Conservation (phyloP, 2,113 vertebrate species). For the Gila orcuttii region DNA sequence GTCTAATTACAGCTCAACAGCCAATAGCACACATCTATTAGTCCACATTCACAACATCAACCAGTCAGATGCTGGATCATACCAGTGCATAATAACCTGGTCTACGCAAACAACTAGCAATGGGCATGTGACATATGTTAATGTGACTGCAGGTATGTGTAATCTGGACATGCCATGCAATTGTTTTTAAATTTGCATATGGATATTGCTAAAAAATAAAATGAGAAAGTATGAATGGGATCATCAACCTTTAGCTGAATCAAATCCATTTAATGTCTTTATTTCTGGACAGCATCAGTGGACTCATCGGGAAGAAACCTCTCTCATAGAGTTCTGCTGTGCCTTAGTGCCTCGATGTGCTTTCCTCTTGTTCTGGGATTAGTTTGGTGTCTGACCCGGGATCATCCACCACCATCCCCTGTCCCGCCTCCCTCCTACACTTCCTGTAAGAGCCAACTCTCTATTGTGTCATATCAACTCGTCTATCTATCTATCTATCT, state of each 20-base stretch:
- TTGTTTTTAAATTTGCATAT: not conserved
- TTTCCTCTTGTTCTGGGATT: conserved; percentile 64
- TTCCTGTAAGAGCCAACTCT: conserved; percentile 27
- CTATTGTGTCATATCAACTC: not conserved
- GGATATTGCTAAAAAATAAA: not conserved
- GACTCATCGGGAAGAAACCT: conserved; percentile 48
- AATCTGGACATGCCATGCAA: not conserved
- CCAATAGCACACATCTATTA: conserved; percentile 38
- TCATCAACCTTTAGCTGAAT: not conserved
- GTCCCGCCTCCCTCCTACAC: conserved; percentile 29
- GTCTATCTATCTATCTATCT: too few relatives aligned
- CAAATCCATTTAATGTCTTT: not conserved
- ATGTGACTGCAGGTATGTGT: conserved; percentile 66
- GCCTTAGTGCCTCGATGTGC: conserved; percentile 54
- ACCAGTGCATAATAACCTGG: conserved; percentile 62
- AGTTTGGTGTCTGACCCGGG: conserved; percentile 46
- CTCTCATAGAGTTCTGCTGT: conserved; percentile 62
- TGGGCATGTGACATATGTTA: conserved; percentile 65
- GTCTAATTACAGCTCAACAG: not conserved
- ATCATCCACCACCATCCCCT: not conserved
- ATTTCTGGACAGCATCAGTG: conserved; percentile 28
- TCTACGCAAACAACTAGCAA: rapidly evolving
- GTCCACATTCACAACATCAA: conserved; percentile 54
- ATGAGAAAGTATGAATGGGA: not conserved
- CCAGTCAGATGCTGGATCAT: conserved; percentile 62